Evolutionary conservation across 2,888 invertebrate species (phyloP).

Genomic region (Agapetus fuscipes): DNA sequence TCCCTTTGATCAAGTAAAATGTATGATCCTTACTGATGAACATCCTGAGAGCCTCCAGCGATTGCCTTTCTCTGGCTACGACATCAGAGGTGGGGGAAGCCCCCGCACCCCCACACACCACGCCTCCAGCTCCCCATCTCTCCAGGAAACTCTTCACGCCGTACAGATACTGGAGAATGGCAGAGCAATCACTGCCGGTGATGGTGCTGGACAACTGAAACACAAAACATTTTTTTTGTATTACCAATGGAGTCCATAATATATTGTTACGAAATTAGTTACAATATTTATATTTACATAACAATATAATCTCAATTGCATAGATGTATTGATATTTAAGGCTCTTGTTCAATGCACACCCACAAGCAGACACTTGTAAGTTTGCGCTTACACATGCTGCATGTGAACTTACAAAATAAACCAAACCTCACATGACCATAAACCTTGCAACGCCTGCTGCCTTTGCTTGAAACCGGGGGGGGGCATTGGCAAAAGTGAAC

Average conservation of each 20-base stretch:
- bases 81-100: conserved; percentile 26
- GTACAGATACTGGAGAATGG: conserved; percentile 65
- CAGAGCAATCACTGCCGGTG: conserved; percentile 58
- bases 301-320: too few relatives aligned
- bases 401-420: too few relatives aligned
- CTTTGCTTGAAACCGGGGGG: too few relatives aligned
- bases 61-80: conserved; percentile 61
- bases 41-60: conserved; percentile 63
- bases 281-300: too few relatives aligned
- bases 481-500: too few relatives aligned
- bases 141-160: conserved; percentile 67
- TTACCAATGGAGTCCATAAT: not conserved
- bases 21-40: conserved; percentile 57
- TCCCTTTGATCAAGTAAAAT: too few relatives aligned
- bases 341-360: too few relatives aligned
- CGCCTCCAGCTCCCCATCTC: conserved; percentile 39
- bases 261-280: not conserved
- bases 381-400: too few relatives aligned
- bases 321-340: too few relatives aligned
- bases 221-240: not conserved
- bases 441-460: too few relatives aligned
- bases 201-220: conserved; percentile 57
- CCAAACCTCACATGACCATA: too few relatives aligned
- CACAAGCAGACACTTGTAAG: too few relatives aligned
- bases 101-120: conserved; percentile 33